These are phyloP conservation scores for Sarotherodon lohbergeri DNA, from an alignment of 2,113 vertebrate species.

Conservation along the genomic window DNA sequence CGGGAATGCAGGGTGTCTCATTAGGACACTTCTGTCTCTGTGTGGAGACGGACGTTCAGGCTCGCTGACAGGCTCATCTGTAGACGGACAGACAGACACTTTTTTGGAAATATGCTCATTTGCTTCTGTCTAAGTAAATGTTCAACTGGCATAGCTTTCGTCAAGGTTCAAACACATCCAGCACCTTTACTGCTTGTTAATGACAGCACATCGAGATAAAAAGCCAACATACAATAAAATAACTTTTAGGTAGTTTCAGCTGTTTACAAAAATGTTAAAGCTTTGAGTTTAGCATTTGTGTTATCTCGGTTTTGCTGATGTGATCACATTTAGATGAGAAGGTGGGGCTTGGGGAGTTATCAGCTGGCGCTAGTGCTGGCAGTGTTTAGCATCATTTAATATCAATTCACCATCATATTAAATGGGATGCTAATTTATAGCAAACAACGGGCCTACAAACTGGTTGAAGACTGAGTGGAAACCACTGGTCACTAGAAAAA, in stretches of 20 bases:
- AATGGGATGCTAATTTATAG: background rate
- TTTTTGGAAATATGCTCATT: background rate
- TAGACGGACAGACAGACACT: background rate
- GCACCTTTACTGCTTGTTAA: background rate
- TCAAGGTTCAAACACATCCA: background rate
- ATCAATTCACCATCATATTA: background rate
- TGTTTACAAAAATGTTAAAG: background rate
- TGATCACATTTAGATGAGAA: background rate
- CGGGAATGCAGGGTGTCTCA: background rate
- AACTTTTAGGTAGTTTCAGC: background rate
- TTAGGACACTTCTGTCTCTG: background rate
- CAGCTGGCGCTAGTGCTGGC: background rate
- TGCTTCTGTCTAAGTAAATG: background rate
- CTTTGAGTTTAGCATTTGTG: background rate
- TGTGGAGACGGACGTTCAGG: background rate
- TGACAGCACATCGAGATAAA: background rate
- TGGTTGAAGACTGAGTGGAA: background rate
- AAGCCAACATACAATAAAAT: rapidly evolving
- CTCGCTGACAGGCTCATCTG: background rate
- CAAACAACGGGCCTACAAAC: background rate
- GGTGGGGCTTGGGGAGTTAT: background rate
- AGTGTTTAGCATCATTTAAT: background rate
- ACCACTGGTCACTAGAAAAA: background rate
- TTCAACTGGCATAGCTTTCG: background rate
- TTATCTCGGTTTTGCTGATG: background rate